Conservation (phyloP, 1,140 invertebrate genomes). For the Papilio dardanus region DNA sequence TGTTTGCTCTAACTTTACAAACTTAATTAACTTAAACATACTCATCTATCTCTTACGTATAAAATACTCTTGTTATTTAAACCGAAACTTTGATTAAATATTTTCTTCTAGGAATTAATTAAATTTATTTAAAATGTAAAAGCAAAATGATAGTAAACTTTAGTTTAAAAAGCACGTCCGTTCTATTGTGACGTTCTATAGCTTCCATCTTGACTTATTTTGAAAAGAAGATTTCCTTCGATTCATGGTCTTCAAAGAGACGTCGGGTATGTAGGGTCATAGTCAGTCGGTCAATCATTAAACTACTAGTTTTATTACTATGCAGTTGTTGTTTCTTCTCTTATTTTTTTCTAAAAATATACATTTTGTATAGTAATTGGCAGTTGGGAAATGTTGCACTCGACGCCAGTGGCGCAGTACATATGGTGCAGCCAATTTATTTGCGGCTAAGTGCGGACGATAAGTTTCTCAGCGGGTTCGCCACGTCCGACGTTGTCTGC, state of each 20-base stretch:
- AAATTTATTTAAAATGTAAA: not conserved
- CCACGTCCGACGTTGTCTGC: conserved; percentile 64
- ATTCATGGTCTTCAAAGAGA: no score
- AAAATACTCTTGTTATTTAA: not conserved
- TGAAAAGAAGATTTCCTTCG: no score
- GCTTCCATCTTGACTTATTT: no score
- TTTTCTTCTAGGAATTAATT: not conserved
- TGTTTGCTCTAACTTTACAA: conserved; percentile 7
- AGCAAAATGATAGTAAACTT: not conserved
- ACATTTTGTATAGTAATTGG: not conserved
- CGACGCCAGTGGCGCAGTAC: conserved; percentile 55
- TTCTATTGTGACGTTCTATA: no score
- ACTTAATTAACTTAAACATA: conserved; percentile 22
- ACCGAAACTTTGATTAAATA: not conserved
- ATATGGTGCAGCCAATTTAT: conserved; percentile 74
- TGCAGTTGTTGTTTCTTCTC: not conserved
- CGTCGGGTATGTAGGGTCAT: not conserved
- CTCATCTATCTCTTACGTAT: not conserved
- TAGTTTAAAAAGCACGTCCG: no score
- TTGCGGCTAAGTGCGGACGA: conserved; percentile 78
- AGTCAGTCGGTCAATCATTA: not conserved
- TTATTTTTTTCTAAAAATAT: not conserved
- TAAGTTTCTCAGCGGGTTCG: conserved; percentile 77
- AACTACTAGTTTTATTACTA: not conserved
- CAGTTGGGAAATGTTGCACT: conserved; percentile 37